phyloP scores from a whole-genome alignment of 2,113 vertebrate species.

The Noturus placidus region DNA sequence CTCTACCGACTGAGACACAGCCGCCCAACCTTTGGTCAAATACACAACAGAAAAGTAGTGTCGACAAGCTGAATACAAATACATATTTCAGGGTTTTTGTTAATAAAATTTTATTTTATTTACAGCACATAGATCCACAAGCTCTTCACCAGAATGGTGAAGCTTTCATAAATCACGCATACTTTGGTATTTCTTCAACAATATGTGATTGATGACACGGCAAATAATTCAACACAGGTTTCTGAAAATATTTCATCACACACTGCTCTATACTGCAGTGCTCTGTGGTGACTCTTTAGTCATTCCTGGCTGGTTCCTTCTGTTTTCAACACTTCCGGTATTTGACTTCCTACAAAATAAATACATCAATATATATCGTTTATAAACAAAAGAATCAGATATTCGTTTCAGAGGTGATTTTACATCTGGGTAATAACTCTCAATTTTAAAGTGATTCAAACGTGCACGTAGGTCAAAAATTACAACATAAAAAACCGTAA shows the following conservation, averaged over 20 bases:
- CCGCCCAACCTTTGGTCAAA: not conserved
- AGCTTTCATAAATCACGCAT: not conserved
- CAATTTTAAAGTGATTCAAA: not conserved
- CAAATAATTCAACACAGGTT: not conserved
- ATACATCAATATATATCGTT: not conserved
- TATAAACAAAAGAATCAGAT: not conserved
- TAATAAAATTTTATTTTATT: not conserved
- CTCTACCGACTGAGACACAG: too few relatives aligned
- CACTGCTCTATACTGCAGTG: conserved; percentile 43
- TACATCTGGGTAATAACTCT: not conserved
- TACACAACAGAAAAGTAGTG: not conserved
- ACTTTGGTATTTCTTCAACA: not conserved
- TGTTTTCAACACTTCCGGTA: conserved; percentile 30
- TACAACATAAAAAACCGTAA: not conserved
- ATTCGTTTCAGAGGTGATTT: not conserved
- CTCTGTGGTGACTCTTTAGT: not conserved
- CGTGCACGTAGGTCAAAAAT: not conserved
- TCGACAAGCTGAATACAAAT: not conserved
- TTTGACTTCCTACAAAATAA: conserved; percentile 39
- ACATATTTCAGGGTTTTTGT: not conserved
- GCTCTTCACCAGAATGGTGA: not conserved
- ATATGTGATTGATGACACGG: not conserved
- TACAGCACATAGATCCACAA: not conserved
- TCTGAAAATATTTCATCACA: not conserved
- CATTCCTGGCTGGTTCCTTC: conserved; percentile 8